These are phyloP conservation scores for Gymnoscopelus microlampas DNA, from an alignment of 2,797 vertebrate species.

Conservation along the genomic window DNA sequence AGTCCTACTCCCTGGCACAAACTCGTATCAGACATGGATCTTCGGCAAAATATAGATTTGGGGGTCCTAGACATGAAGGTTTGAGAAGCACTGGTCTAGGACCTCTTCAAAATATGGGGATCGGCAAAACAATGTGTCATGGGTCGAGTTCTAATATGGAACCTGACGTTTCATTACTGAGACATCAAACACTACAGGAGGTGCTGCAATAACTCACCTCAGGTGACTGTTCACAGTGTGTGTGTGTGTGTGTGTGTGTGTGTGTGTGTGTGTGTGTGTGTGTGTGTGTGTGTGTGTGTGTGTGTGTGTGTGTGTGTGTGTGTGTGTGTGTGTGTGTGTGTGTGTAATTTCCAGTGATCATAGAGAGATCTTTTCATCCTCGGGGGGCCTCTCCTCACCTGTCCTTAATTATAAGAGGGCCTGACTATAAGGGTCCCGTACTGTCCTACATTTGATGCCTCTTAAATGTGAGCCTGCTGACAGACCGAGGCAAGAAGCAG, in stretches of 20 bases:
- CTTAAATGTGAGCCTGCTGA: constrained; percentile 89
- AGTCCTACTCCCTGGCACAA: too few relatives aligned
- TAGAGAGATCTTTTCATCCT: constrained; percentile 87
- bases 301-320: constrained; percentile 2
- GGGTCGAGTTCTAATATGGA: too few relatives aligned
- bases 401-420: constrained; percentile 91
- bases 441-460: constrained; percentile 84
- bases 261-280: constrained; percentile 22
- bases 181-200: constrained; percentile 41
- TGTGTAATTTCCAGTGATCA: constrained; percentile 83
- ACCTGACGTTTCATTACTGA: constrained; percentile 31
- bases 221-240: constrained; percentile 36
- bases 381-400: constrained; percentile 66
- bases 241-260: constrained; percentile 16
- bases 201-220: constrained; percentile 35
- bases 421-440: constrained; percentile 76
- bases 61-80: too few relatives aligned
- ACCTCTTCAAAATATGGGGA: too few relatives aligned
- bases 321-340: constrained; percentile 18
- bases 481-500: constrained; percentile 81
- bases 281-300: constrained; percentile 35
- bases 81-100: too few relatives aligned
- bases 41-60: too few relatives aligned
- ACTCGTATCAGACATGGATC: too few relatives aligned
- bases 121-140: too few relatives aligned